These are phyloP conservation scores for Limnothrissa miodon DNA, from an alignment of 2,113 vertebrate genomes.

Conservation along the genomic window DNA sequence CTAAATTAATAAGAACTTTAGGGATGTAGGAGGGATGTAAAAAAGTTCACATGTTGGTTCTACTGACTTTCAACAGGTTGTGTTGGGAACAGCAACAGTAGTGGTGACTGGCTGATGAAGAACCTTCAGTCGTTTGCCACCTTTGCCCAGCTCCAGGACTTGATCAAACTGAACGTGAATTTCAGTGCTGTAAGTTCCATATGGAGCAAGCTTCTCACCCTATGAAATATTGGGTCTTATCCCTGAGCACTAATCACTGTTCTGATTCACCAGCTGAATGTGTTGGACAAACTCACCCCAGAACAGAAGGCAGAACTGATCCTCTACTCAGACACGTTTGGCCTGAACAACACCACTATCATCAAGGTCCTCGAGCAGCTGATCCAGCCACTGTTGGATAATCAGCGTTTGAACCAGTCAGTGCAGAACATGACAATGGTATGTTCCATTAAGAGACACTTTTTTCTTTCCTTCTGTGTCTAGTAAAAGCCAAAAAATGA, in stretches of 20 bases:
- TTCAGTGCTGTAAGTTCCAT: conserved; percentile 40
- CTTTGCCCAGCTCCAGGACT: conserved; percentile 21
- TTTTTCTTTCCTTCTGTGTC: too few species aligned
- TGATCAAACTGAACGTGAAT: conserved; percentile 32
- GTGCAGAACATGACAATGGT: background rate
- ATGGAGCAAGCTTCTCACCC: background rate
- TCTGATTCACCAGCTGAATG: conserved; percentile 6
- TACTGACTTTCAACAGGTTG: conserved; percentile 25
- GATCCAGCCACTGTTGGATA: conserved; percentile 8
- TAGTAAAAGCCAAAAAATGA: background rate
- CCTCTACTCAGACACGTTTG: background rate
- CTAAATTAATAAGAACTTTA: background rate
- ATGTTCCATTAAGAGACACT: background rate
- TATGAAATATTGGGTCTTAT: background rate
- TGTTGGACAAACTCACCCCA: conserved; percentile 30
- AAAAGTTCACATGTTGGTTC: background rate
- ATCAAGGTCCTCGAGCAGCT: conserved; percentile 27
- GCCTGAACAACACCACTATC: background rate
- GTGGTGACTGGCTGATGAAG: conserved; percentile 30
- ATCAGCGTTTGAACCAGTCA: background rate
- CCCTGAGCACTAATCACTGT: background rate
- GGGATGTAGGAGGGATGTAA: background rate
- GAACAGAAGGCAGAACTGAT: conserved; percentile 42
- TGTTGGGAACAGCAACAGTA: background rate
- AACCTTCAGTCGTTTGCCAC: conserved; percentile 37